phyloP scores from a whole-genome alignment of 2,113 vertebrate species.

The Oceanodroma tethys region DNA sequence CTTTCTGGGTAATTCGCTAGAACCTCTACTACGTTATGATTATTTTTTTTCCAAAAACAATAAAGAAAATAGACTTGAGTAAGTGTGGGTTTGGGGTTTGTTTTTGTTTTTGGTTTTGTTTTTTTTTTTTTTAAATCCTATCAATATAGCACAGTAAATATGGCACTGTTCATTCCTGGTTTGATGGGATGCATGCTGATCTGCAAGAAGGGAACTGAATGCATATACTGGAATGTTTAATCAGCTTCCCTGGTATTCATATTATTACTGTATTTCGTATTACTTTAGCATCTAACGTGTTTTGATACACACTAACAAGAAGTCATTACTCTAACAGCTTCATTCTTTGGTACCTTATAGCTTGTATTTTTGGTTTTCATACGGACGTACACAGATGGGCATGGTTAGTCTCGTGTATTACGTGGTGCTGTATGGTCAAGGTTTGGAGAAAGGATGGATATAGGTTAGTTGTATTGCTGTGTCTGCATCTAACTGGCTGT shows the following conservation, averaged over 20 bases:
- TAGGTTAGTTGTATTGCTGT: rapidly evolving
- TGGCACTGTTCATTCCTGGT: background rate
- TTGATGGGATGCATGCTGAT: background rate
- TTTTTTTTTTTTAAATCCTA: background rate
- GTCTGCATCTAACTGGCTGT: background rate
- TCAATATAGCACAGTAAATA: background rate
- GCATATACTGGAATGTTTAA: background rate
- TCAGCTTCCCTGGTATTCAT: too few species aligned
- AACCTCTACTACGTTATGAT: background rate
- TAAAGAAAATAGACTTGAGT: background rate
- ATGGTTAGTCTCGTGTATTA: rapidly evolving
- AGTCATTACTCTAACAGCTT: background rate
- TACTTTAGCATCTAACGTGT: background rate
- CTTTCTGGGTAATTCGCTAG: background rate
- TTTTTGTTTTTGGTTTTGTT: too few species aligned
- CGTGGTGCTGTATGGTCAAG: too few species aligned
- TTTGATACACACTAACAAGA: background rate
- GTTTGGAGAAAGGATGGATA: background rate
- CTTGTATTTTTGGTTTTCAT: rapidly evolving
- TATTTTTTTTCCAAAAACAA: background rate
- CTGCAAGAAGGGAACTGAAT: background rate
- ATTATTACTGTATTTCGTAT: background rate
- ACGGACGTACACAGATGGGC: background rate
- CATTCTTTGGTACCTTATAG: background rate
- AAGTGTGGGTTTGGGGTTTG: background rate